These are phyloP conservation scores for Lichenostomus cassidix DNA, from an alignment of 2,113 vertebrate species.

Conservation along the genomic window DNA sequence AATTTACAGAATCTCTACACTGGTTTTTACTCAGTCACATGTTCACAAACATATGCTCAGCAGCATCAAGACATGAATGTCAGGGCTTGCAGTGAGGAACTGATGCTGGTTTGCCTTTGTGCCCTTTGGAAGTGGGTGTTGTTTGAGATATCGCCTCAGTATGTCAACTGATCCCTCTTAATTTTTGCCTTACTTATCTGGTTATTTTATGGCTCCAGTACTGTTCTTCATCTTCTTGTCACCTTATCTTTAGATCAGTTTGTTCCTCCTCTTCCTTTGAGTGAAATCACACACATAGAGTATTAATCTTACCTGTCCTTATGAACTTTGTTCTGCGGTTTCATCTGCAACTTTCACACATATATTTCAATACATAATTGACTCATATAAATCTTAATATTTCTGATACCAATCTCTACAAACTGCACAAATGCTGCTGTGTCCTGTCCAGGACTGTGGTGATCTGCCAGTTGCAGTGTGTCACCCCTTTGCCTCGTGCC, in stretches of 20 bases:
- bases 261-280: conserved; percentile 9
- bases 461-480: neutral
- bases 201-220: neutral
- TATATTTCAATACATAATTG: neutral
- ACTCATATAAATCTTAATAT: neutral
- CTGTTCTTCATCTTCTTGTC: neutral
- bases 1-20: neutral
- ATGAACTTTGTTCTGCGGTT: neutral
- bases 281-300: neutral
- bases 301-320: conserved; percentile 1
- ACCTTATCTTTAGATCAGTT: neutral
- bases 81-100: neutral
- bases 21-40: neutral
- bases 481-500: neutral
- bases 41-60: neutral
- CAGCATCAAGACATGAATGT: neutral
- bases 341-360: neutral
- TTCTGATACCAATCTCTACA: neutral
- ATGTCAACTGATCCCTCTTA: neutral
- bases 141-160: neutral
- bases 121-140: neutral
- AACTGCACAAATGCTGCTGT: neutral
- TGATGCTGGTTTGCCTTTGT: accelerated
- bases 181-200: neutral
- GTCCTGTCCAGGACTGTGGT: accelerated